Evolutionary conservation across 2,113 vertebrate species (phyloP), one percentile per base, ranked within the genome.

Genomic region (Myiagra hebetior): DNA sequence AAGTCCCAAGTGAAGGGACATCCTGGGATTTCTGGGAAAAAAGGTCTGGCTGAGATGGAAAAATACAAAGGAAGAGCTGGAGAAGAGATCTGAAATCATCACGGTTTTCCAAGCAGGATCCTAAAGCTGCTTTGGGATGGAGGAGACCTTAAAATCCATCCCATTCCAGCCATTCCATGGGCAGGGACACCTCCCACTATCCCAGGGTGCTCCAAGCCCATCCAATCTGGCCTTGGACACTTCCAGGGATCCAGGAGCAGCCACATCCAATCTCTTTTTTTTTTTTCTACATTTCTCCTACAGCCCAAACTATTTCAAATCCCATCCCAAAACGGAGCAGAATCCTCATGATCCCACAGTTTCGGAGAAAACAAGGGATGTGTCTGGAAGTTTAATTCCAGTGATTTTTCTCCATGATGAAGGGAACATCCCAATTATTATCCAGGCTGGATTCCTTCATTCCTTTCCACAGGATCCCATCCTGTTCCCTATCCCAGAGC

Each of bases 281-380:
- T 20, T 21, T 68, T 56, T 30, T 3, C 14, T 14, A 8, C 0
- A 0, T 39, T 64, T 49, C 6, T 27, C 39, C 23, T 27, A 7
- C 30, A 53, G 13, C 7, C n/a, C 14, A 27, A 19, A 4, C 12
- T 30, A 13, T 44, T 68, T 24, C 26, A 88, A 67, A 65, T 2
- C 1, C 5, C 23, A 2, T 3, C n/a, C 10, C 11, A 20, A 65
- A 75, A 41, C 0, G 4, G 23, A 37, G 37, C 1, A 26, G 22
- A 62, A 57, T 7, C 24, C n/a, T n/a, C 14, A 8, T 47, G 19
- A 39, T 28, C 35, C 26, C n/a, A 10, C 8, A 19, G 3, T 3
- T 68, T 42, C 11, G 18, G 23, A 31, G 72, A 37, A 79, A n/a
- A 64, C 1, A 1, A 33, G 53, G 76, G 23, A 41, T 0, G 0